Evolutionary conservation across 2,888 invertebrate genomes (phyloP).

Genomic region (Crocallis elinguaria): DNA sequence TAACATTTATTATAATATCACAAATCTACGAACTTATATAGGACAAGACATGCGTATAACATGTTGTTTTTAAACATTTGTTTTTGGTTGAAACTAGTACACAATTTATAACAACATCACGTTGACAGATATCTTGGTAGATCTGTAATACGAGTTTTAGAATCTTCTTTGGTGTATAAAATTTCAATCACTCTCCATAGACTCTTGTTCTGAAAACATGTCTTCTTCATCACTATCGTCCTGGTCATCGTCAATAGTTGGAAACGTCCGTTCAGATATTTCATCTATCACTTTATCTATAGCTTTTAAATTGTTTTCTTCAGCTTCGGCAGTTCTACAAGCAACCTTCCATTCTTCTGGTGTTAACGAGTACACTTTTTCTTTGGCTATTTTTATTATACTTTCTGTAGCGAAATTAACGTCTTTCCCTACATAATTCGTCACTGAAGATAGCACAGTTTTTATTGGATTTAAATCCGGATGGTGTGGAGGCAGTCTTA

Average conservation of each 20-base stretch:
- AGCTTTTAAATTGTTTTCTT: constrained; percentile 46
- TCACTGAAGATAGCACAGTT: constrained; percentile 37
- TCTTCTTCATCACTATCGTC: constrained; percentile 45
- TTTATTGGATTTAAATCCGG: constrained; percentile 46
- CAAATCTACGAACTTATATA: too few relatives aligned
- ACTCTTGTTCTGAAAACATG: constrained; percentile 43
- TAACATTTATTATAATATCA: too few relatives aligned
- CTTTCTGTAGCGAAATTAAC: constrained; percentile 39
- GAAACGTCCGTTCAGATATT: constrained; percentile 45
- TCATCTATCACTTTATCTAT: constrained; percentile 48
- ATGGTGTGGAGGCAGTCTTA: constrained; percentile 43
- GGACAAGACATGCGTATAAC: too few relatives aligned
- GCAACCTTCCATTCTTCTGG: constrained; percentile 44
- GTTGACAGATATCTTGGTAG: not conserved
- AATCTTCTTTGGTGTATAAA: not conserved
- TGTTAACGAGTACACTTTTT: constrained; percentile 40
- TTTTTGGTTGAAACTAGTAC: too few relatives aligned
- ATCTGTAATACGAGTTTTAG: not conserved
- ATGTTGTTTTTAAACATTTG: too few relatives aligned
- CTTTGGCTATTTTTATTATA: constrained; percentile 46
- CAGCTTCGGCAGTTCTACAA: constrained; percentile 40
- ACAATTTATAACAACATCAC: too few relatives aligned
- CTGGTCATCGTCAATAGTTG: constrained; percentile 38
- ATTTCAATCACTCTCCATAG: constrained; percentile 44
- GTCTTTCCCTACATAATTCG: constrained; percentile 43